A percentile compares a stretch with the other conserved stretches of the same genome.
phyloP scores from a whole-genome alignment of 2,113 vertebrate genomes.

The Pavo muticus region DNA sequence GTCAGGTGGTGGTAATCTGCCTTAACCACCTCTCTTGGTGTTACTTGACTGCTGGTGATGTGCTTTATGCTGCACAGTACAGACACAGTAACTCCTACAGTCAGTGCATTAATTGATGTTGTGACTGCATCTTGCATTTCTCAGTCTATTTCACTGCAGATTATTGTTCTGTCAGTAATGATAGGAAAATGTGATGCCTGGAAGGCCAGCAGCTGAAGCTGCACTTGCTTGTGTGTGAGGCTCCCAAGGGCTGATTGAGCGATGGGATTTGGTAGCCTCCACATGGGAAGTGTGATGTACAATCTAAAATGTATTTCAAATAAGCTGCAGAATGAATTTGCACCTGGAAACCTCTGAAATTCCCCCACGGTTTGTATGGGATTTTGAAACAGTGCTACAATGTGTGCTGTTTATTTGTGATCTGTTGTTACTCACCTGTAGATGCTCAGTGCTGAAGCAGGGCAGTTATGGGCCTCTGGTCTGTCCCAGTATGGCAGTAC shows the following conservation, averaged over 20 bases:
- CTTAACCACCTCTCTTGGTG: neutral
- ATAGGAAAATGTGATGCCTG: neutral
- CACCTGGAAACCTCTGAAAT: neutral
- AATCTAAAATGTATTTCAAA: neutral
- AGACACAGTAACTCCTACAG: neutral
- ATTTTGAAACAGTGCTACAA: neutral
- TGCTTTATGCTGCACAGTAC: too few relatives aligned
- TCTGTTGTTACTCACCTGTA: fast-evolving
- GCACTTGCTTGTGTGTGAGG: neutral
- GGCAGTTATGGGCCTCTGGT: neutral
- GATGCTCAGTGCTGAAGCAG: neutral
- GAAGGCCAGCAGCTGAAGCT: neutral
- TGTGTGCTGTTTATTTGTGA: neutral
- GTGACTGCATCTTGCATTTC: neutral
- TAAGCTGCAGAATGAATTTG: neutral
- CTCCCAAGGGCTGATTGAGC: neutral
- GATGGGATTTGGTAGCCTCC: neutral
- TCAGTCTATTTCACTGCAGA: neutral
- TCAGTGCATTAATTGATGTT: neutral
- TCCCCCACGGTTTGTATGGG: neutral
- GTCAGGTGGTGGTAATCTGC: conserved; percentile 10
- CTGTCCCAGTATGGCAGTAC: neutral
- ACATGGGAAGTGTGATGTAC: neutral
- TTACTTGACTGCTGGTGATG: neutral
- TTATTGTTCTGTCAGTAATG: neutral